Evolutionary conservation across 2,888 invertebrate genomes (phyloP), one percentile per base, ranked within the genome.

Genomic region (Molorchus minor): DNA sequence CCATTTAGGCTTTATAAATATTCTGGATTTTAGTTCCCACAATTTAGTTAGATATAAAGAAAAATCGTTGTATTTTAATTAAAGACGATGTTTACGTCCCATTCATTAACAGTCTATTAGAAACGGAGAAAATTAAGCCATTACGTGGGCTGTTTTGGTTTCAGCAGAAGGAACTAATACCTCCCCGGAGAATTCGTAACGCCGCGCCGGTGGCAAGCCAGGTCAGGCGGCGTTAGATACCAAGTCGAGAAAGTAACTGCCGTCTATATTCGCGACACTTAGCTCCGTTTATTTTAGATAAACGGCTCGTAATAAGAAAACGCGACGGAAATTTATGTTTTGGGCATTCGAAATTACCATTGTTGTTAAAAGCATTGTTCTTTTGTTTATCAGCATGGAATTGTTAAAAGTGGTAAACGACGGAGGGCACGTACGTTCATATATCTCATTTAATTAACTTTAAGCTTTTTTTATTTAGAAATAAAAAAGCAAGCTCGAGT

Each of bases 171-270:
- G 16, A 35, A 49, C 25, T 38, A 49, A 49, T 49, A 49, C 38
- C 38, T 36, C 38, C 38, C 25, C 16, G n/a, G 10, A 2, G 73
- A 69, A 71, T 73, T 72, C 70, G 65, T 61, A 58, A 64, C 63
- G 20, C 35, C 21, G 21, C 25, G 56, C 46, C 62, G 49, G 53
- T 57, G 65, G 55, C 58, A 62, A 61, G 62, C 58, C 53, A 65
- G 67, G 66, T 67, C 69, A 69, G 68, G 64, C 69, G 68, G 67
- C 69, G 71, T 73, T 71, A 71, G 71, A 69, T 67, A 67, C 67
- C 70, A 67, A 55, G 21, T 38, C 54, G 35, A 40, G 58, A 65
- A 65, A 65, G 58, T 65, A 63, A 63, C 65, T 58, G 58, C 62
- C 61, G 56, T 58, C 58, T 63, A 62, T 55, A 62, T 64, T 57